Conservation (phyloP, 2,888 invertebrate genomes). For the Panorpa germanica region DNA sequence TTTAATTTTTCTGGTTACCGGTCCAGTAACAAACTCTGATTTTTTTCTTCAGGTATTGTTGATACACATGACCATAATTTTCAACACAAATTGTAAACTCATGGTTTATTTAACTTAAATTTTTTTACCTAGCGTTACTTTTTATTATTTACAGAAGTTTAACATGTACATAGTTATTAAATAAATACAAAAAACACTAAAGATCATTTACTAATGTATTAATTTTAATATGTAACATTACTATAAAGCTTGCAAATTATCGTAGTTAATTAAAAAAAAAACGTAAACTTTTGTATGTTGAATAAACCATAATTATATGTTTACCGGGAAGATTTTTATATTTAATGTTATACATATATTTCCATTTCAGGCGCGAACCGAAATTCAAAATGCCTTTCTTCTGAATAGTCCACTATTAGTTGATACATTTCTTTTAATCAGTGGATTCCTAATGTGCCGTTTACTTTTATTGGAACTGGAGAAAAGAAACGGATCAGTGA, state of each 20-base stretch:
- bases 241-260: too few relatives aligned
- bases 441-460: constrained; percentile 49
- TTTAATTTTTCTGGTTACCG: constrained; percentile 41
- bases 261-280: constrained; percentile 10
- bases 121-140: too few relatives aligned
- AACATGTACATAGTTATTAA: too few relatives aligned
- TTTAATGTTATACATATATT: constrained; percentile 8
- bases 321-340: constrained; percentile 11
- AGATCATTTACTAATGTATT: too few relatives aligned
- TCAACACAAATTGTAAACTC: neutral
- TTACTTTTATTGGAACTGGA: constrained; percentile 47
- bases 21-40: constrained; percentile 43
- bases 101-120: constrained; percentile 1
- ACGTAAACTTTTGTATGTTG: constrained; percentile 11
- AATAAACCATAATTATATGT: constrained; percentile 10
- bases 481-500: constrained; percentile 39
- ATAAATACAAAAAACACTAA: too few relatives aligned
- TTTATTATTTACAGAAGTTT: too few relatives aligned
- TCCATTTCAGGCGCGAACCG: constrained; percentile 30
- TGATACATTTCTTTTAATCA: constrained; percentile 50
- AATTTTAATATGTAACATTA: neutral
- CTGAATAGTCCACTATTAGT: constrained; percentile 48
- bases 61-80: too few relatives aligned
- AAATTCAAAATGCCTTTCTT: constrained; percentile 38
- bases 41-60: constrained; percentile 43